A percentile compares a stretch with the other conserved stretches of the same genome.
phyloP scores from a whole-genome alignment of 2,113 vertebrate species.

The Perccottus glenii region DNA sequence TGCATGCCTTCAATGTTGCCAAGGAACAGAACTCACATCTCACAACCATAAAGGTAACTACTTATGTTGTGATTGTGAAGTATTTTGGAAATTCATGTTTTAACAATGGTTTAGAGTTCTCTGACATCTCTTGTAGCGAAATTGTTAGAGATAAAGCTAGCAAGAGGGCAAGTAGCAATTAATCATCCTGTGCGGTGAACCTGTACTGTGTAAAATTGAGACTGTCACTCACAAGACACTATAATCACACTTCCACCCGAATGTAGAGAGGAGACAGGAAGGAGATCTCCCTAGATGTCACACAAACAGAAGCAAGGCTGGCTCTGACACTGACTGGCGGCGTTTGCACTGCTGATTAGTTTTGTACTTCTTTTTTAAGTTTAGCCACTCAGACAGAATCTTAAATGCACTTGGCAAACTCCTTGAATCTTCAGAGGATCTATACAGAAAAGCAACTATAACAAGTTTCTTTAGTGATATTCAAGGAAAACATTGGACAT shows the following conservation, averaged over 20 bases:
- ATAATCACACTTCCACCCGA: slow-evolving; percentile 49
- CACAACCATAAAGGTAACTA: slow-evolving; percentile 12
- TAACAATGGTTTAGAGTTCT: neutral
- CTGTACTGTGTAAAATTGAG: slow-evolving; percentile 24
- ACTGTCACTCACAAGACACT: slow-evolving; percentile 40
- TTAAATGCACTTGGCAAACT: slow-evolving; percentile 61
- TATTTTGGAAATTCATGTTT: neutral
- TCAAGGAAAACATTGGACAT: slow-evolving; percentile 5
- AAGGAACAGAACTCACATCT: slow-evolving; percentile 7
- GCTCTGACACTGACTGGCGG: slow-evolving; percentile 52
- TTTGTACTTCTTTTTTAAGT: slow-evolving; percentile 56
- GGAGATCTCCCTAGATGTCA: slow-evolving; percentile 37
- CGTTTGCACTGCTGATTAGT: slow-evolving; percentile 43
- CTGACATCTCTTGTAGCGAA: neutral
- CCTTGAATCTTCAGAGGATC: slow-evolving; percentile 38
- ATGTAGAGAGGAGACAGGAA: slow-evolving; percentile 31
- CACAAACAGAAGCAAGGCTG: slow-evolving; percentile 17
- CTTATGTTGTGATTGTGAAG: slow-evolving; percentile 17
- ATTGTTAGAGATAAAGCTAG: slow-evolving; percentile 24
- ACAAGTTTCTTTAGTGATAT: slow-evolving; percentile 31
- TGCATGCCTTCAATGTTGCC: slow-evolving; percentile 9
- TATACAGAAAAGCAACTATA: slow-evolving; percentile 38
- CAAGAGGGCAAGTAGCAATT: slow-evolving; percentile 41
- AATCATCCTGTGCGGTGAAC: slow-evolving; percentile 33
- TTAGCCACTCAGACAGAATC: slow-evolving; percentile 68